Conservation (phyloP, 2,797 vertebrate genomes). For the Zenarchopterus dispar region DNA sequence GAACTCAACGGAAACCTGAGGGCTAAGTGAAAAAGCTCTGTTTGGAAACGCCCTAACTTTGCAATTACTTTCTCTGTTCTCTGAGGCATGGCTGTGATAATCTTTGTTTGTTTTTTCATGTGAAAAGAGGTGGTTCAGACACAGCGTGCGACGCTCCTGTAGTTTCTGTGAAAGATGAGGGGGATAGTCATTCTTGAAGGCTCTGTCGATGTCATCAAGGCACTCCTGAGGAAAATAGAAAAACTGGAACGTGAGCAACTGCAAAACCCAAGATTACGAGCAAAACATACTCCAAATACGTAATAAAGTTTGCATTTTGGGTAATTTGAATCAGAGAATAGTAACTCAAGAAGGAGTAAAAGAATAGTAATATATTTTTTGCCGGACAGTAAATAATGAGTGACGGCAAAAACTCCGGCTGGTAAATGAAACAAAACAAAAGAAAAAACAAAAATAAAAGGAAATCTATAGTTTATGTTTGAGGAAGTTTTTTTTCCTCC, state of each 20-base stretch:
- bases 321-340: neutral
- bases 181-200: constrained; percentile 86
- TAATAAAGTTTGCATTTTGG: neutral
- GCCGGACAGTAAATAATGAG: no score
- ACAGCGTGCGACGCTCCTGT: constrained; percentile 82
- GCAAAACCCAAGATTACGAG: constrained; percentile 12
- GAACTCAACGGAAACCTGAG: constrained; percentile 75
- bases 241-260: neutral
- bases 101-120: constrained; percentile 33
- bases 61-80: constrained; percentile 5
- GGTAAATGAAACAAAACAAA: no score
- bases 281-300: constrained; percentile 2
- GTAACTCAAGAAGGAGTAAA: neutral
- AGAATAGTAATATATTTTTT: no score
- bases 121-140: constrained; percentile 79
- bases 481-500: no score
- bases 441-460: no score
- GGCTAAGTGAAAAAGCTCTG: constrained; percentile 47
- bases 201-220: constrained; percentile 86
- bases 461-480: no score
- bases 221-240: constrained; percentile 79
- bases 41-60: constrained; percentile 47
- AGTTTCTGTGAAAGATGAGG: constrained; percentile 86
- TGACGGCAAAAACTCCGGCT: no score
- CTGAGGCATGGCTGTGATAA: constrained; percentile 11